Base-by-base conservation (phyloP, 2,113 vertebrate species). In the Pollachius pollachius region DNA sequence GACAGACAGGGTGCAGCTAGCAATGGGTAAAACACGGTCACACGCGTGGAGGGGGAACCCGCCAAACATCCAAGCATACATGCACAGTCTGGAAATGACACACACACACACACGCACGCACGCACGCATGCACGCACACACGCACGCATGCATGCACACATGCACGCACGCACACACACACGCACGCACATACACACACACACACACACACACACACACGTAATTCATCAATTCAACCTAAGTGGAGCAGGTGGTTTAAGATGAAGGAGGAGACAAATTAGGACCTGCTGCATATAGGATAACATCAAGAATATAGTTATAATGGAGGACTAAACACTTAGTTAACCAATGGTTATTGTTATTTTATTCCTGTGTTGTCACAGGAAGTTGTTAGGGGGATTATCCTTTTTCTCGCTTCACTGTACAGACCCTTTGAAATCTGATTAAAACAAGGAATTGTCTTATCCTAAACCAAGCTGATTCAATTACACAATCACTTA, bases 401-500 rank as follows among this genome's bases (percentile, higher is more conserved):
- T 64, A 66, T 71, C 61, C 57, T 9, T 11, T 48, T 7, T 7
- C 41, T 2, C 8, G 37, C 21, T 76, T 52, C 1, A 3, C 64
- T 67, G 59, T 70, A 71, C 71, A 68, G 62, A 79, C 64, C 73
- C 72, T 75, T 81, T 81, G 69, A 52, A 25, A 56, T 60, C 64
- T 62, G 83, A 85, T 90, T 88, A 88, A 78, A 3, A 17, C 76
- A 76, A 84, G 74, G 68, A 56, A 82, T 68, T 34, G 58, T 25
- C 77, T 87, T 86, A 90, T 84, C 86, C 79, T 76, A 80, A 84
- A 84, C 73, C 83, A 37, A 54, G 19, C 41, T 70, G 80, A 84
- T 83, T 80, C 76, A 82, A 90, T 84, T 82, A 78, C 68, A 69
- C 72, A 75, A 81, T 90, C 62, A 74, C 70, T 77, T 71, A 81